Evolutionary conservation across 2,888 invertebrate genomes (phyloP).

Genomic region (Drosophila hawaiiensis): DNA sequence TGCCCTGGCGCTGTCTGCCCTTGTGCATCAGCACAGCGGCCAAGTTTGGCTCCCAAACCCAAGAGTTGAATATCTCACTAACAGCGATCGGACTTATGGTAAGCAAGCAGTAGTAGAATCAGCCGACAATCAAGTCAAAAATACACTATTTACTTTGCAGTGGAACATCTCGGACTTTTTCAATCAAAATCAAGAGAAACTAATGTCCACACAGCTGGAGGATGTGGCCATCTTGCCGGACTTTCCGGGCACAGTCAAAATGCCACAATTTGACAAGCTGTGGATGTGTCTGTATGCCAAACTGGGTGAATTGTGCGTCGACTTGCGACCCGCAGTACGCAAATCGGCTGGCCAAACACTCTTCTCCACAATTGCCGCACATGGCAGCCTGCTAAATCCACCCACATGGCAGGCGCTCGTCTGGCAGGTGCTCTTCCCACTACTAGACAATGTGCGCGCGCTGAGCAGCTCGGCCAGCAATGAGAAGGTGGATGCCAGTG

Average conservation of each 20-base stretch:
- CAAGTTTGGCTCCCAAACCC: conserved; percentile 97
- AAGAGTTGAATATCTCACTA: conserved; percentile 98
- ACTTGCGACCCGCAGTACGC: conserved; percentile 96
- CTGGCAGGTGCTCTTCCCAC: conserved; percentile 97
- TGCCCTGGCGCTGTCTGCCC: conserved; percentile 96
- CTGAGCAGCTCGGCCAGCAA: conserved; percentile 89
- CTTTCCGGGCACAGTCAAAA: conserved; percentile 92
- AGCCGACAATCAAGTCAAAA: conserved; percentile 85
- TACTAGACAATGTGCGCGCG: conserved; percentile 94
- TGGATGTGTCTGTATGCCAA: conserved; percentile 98
- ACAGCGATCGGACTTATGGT: conserved; percentile 99
- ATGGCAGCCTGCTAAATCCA: conserved; percentile 94
- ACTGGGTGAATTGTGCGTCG: conserved; percentile 95
- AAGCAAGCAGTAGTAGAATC: conserved; percentile 52
- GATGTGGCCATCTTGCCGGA: conserved; percentile 93
- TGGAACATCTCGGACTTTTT: conserved; percentile 99
- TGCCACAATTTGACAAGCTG: conserved; percentile 95
- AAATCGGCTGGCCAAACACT: conserved; percentile 99
- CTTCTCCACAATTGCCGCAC: conserved; percentile 98
- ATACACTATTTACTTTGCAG: conserved; percentile 86
- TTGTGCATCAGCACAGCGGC: conserved; percentile 96
- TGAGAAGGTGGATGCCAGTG: conserved; percentile 93
- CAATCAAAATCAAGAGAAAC: conserved; percentile 96
- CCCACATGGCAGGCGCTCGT: conserved; percentile 97
- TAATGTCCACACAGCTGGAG: conserved; percentile 90